A percentile compares a stretch with the other conserved stretches of the same genome.
Evolutionary conservation across 2,797 vertebrate genomes (phyloP).

Genomic region (Taeniopygia guttata): DNA sequence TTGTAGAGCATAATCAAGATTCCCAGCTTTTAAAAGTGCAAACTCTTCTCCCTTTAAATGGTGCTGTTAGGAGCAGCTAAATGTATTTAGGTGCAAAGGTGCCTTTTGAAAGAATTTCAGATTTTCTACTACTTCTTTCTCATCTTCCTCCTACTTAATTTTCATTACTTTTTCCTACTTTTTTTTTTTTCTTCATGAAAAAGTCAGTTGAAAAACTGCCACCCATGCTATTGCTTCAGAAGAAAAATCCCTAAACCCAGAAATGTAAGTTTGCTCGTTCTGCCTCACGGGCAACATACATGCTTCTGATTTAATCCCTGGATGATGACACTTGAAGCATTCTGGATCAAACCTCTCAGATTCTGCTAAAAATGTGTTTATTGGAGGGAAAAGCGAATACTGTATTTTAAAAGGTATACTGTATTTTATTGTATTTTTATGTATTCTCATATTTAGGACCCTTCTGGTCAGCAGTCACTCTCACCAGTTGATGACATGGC

Average conservation of each 20-base stretch:
- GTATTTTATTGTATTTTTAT: too few relatives aligned
- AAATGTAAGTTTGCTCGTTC: background rate
- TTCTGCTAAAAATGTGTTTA: background rate
- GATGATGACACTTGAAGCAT: background rate
- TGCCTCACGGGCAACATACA: rapidly evolving
- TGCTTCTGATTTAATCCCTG: background rate
- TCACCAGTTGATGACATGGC: background rate
- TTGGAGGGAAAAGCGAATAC: background rate
- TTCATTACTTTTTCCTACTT: background rate
- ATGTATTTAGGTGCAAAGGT: background rate
- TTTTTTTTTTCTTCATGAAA: background rate
- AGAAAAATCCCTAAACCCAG: background rate
- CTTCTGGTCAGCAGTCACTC: background rate
- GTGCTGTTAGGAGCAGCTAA: background rate
- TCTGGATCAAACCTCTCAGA: background rate
- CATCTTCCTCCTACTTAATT: background rate
- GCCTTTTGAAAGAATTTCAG: background rate
- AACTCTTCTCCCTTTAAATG: background rate
- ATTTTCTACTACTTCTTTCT: background rate
- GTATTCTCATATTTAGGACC: background rate
- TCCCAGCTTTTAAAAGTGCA: background rate
- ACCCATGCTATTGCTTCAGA: background rate
- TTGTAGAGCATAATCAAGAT: background rate
- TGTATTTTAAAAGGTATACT: background rate
- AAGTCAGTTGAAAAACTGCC: background rate